These are phyloP conservation scores for Parelbella ahira DNA, from an alignment of 2,888 invertebrate genomes.

Conservation along the genomic window DNA sequence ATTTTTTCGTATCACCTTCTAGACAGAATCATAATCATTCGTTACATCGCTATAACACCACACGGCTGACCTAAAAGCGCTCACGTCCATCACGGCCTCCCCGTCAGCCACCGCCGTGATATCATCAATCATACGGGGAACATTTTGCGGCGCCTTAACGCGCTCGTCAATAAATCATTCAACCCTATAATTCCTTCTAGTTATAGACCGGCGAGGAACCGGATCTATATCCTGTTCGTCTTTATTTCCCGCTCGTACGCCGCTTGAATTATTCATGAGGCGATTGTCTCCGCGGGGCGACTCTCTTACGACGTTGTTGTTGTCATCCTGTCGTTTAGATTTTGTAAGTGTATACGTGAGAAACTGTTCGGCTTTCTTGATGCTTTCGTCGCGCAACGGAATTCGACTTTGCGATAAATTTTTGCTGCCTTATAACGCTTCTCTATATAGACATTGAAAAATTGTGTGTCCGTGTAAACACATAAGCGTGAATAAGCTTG, in stretches of 20 bases:
- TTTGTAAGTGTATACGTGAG: constrained; percentile 18
- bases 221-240: constrained; percentile 68
- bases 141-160: constrained; percentile 23
- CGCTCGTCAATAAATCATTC: constrained; percentile 30
- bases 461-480: too few relatives aligned
- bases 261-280: constrained; percentile 59
- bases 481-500: too few relatives aligned
- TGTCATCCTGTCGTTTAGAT: constrained; percentile 13
- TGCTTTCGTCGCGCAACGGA: too few relatives aligned
- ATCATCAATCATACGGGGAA: constrained; percentile 24
- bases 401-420: too few relatives aligned
- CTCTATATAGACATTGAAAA: too few relatives aligned
- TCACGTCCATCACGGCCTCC: constrained; percentile 4
- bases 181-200: constrained; percentile 28
- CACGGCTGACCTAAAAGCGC: constrained; percentile 14
- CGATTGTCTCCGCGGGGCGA: constrained; percentile 21
- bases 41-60: background rate
- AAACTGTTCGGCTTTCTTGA: too few relatives aligned
- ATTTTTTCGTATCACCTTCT: too few relatives aligned
- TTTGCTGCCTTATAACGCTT: too few relatives aligned
- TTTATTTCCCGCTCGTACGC: constrained; percentile 45
- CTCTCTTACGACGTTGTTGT: constrained; percentile 12
- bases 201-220: constrained; percentile 45
- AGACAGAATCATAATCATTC: too few relatives aligned
- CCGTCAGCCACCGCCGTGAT: constrained; percentile 6